Conservation (phyloP, 2,888 invertebrate species). For the Julus scanicus region DNA sequence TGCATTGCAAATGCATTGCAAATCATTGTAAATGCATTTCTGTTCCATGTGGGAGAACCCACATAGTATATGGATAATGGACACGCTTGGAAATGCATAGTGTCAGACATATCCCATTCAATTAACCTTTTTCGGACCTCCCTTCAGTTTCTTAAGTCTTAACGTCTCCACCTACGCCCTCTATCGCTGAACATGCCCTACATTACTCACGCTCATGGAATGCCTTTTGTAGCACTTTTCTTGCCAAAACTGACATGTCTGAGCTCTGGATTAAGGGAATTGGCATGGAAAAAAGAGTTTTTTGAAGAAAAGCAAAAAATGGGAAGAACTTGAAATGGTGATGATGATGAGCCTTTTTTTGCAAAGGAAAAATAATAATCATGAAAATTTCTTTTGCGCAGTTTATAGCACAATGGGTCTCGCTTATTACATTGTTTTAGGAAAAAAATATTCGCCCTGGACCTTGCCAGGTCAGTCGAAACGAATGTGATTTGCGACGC, state of each 20-base stretch:
- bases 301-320: neutral
- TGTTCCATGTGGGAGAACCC: no score
- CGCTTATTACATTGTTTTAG: neutral
- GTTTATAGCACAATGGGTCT: neutral
- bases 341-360: neutral
- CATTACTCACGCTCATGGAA: neutral
- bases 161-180: neutral
- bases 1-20: no score
- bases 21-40: no score
- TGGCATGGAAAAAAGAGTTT: neutral
- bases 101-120: neutral
- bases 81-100: neutral
- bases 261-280: neutral
- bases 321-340: neutral
- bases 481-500: neutral
- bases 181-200: neutral
- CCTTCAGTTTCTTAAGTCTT: neutral
- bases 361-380: neutral
- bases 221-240: slow-evolving; percentile 5
- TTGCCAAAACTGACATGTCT: neutral
- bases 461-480: neutral
- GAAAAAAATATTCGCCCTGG: neutral
- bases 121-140: slow-evolving; percentile 26
- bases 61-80: neutral
- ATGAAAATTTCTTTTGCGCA: neutral